Evolutionary conservation across 1,140 invertebrate species (phyloP).

Genomic region (Homalodisca vitripennis): DNA sequence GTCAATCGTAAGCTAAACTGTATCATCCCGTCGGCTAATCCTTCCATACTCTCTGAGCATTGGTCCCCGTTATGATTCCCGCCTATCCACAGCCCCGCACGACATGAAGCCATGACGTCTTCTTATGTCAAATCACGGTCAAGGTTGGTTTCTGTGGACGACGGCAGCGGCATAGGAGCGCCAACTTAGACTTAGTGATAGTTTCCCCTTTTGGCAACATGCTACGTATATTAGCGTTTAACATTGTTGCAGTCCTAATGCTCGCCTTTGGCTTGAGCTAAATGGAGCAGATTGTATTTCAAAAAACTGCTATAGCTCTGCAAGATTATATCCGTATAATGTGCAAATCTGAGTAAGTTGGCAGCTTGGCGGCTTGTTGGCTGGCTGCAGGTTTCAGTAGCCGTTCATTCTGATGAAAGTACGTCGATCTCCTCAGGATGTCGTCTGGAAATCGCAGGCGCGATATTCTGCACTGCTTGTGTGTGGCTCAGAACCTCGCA

Average conservation of each 20-base stretch:
- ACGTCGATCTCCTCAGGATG: too few species aligned
- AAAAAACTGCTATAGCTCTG: too few species aligned
- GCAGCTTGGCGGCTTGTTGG: too few species aligned
- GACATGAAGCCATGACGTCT: not conserved
- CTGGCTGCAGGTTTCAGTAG: too few species aligned
- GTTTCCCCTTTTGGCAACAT: not conserved
- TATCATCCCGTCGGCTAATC: not conserved
- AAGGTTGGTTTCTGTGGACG: not conserved
- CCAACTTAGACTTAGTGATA: not conserved
- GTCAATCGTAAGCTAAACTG: not conserved
- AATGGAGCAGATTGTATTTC: not conserved
- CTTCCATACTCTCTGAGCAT: not conserved
- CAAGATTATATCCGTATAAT: too few species aligned
- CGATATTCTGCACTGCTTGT: too few species aligned
- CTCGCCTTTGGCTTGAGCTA: not conserved
- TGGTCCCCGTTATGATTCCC: not conserved
- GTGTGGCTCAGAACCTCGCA: too few species aligned
- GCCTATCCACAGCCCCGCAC: too few species aligned
- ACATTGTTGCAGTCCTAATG: not conserved
- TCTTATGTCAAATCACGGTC: not conserved
- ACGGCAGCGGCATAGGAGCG: not conserved
- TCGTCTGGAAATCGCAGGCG: too few species aligned
- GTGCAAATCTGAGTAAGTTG: too few species aligned
- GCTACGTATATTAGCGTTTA: not conserved
- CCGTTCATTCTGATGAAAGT: too few species aligned